Evolutionary conservation across 2,888 invertebrate genomes (phyloP).

Genomic region (Aplocera efformata): DNA sequence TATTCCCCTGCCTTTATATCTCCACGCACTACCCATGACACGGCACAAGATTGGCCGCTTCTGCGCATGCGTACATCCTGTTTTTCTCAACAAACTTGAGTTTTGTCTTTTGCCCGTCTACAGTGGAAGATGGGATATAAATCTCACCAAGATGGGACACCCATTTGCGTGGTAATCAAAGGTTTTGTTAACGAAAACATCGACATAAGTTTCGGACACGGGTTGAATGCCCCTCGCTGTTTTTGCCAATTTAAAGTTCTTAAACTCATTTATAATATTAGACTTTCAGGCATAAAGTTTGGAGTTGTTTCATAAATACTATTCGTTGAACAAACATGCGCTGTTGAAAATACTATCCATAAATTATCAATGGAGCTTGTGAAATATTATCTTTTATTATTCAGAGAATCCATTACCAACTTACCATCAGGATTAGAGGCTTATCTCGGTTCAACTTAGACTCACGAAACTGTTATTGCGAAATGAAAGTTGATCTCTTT

Average conservation of each 20-base stretch:
- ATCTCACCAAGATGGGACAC: slow-evolving; percentile 42
- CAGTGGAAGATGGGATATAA: slow-evolving; percentile 41
- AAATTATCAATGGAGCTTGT: too few relatives aligned
- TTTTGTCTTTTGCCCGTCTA: slow-evolving; percentile 41
- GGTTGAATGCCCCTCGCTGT: slow-evolving; percentile 14
- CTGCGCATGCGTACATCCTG: slow-evolving; percentile 60
- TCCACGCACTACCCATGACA: slow-evolving; percentile 41
- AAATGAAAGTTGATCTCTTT: too few relatives aligned
- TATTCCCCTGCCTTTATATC: slow-evolving; percentile 34
- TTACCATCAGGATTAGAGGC: too few relatives aligned
- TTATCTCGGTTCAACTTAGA: too few relatives aligned
- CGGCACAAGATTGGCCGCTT: slow-evolving; percentile 51
- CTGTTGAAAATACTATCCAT: too few relatives aligned
- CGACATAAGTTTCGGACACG: slow-evolving; percentile 27
- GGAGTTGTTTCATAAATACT: slow-evolving; percentile 13
- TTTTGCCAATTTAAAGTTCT: slow-evolving; percentile 13
- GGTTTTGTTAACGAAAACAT: slow-evolving; percentile 49
- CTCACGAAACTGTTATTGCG: too few relatives aligned
- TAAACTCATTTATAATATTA: slow-evolving; percentile 13
- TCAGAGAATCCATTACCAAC: too few relatives aligned
- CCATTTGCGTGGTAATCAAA: slow-evolving; percentile 39
- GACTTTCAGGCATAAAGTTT: slow-evolving; percentile 14
- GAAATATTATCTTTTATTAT: too few relatives aligned
- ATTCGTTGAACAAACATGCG: slow-evolving; percentile 11
- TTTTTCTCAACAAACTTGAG: slow-evolving; percentile 63